A percentile compares a stretch with the other conserved stretches of the same genome.
phyloP scores from a whole-genome alignment of 2,888 invertebrate species.

The Empis stercorea region DNA sequence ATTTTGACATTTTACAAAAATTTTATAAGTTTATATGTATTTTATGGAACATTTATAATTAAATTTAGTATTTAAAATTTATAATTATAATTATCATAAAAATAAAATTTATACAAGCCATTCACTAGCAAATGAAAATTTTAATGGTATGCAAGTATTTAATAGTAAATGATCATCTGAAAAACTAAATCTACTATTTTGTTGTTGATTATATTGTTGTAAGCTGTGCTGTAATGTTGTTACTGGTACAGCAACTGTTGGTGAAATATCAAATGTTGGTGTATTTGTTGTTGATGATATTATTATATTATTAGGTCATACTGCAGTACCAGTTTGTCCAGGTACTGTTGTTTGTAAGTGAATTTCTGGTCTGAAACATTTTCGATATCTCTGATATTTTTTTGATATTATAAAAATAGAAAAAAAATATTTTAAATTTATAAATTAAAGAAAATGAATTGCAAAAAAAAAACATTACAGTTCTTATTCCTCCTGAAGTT shows the following conservation, averaged over 20 bases:
- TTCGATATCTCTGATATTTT: constrained; percentile 12
- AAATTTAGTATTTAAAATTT: no score
- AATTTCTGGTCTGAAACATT: constrained; percentile 27
- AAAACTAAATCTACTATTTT: not conserved
- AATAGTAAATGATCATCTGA: constrained; percentile 28
- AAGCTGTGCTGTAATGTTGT: not conserved
- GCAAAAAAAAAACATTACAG: constrained; percentile 29
- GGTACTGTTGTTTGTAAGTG: constrained; percentile 30
- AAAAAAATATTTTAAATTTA: not conserved
- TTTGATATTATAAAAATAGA: no score
- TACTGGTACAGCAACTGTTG: not conserved
- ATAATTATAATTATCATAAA: constrained; percentile 1
- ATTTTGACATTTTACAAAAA: no score
- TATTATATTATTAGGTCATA: constrained; percentile 32
- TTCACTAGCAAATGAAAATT: constrained; percentile 34
- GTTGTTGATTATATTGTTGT: not conserved
- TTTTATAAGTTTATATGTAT: no score
- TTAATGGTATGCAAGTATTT: constrained; percentile 33
- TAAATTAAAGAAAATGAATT: not conserved
- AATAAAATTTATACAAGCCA: constrained; percentile 31
- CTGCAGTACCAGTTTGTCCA: constrained; percentile 34
- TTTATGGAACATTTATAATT: no score
- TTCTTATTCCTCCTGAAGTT: constrained; percentile 47
- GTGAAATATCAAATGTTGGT: not conserved
- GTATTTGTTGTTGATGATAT: constrained; percentile 14